Conservation (phyloP, 2,113 vertebrate species). For the Syngnathus typhle region DNA sequence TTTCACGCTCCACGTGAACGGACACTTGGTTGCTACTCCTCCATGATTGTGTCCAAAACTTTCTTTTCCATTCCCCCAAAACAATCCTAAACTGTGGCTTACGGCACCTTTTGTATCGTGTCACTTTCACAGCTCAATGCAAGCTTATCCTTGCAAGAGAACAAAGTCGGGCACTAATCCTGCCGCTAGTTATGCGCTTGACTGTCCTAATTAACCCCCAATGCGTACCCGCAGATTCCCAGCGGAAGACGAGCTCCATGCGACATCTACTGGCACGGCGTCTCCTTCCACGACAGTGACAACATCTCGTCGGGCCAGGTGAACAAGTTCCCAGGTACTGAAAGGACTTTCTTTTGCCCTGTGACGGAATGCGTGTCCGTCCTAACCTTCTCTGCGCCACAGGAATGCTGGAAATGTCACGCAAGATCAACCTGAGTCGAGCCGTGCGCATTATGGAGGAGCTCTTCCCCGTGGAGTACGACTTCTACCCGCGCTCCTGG, state of each 20-base stretch:
- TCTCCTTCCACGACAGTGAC: conserved; percentile 90
- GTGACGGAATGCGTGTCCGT: not conserved
- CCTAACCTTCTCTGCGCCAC: no score
- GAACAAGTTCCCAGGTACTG: conserved; percentile 97
- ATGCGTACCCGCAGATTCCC: conserved; percentile 74
- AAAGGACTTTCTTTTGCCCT: not conserved
- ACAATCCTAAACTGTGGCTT: conserved; percentile 4
- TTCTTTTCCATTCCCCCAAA: no score
- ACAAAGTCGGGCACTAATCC: not conserved
- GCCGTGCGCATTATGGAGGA: conserved; percentile 88
- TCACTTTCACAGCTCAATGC: conserved; percentile 29
- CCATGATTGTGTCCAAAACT: no score
- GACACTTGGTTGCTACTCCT: no score
- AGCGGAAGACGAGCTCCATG: conserved; percentile 84
- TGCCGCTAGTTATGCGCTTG: not conserved
- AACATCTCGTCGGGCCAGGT: conserved; percentile 89
- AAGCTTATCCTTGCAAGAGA: conserved; percentile 27
- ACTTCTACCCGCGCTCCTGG: conserved; percentile 97
- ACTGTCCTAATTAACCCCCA: not conserved
- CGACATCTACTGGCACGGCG: conserved; percentile 97
- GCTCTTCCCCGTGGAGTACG: conserved; percentile 90
- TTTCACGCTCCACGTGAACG: no score
- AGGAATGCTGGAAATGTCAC: conserved; percentile 94
- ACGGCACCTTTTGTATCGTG: conserved; percentile 29
- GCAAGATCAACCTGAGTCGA: conserved; percentile 89